These are phyloP conservation scores for Edolisoma coerulescens DNA, from an alignment of 2,113 vertebrate species.

Conservation along the genomic window DNA sequence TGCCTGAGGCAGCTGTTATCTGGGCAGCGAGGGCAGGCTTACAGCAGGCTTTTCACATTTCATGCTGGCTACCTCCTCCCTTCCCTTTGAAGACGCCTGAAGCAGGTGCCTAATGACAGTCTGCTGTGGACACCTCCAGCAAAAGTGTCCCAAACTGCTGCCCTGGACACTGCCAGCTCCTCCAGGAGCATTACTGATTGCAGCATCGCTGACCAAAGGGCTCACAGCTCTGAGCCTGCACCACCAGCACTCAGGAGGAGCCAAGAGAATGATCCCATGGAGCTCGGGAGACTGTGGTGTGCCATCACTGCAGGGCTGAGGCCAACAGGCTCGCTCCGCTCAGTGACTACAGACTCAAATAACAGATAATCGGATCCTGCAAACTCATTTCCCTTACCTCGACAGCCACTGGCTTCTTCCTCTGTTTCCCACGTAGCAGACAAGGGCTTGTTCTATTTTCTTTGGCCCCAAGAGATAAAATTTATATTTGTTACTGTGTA, in stretches of 20 bases:
- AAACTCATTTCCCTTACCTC: background rate
- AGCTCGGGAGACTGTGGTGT: background rate
- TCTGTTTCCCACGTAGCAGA: background rate
- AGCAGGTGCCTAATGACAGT: background rate
- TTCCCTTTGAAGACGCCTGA: background rate
- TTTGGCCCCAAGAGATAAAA: background rate
- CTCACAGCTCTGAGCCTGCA: background rate
- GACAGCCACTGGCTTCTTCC: background rate
- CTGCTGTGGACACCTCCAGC: background rate
- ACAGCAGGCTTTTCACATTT: background rate
- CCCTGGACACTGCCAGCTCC: rapidly evolving
- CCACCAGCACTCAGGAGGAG: background rate
- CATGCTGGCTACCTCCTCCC: background rate
- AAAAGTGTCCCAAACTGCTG: background rate
- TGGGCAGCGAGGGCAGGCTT: background rate
- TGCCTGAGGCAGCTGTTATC: background rate
- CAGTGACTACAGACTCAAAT: background rate
- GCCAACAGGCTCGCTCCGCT: rapidly evolving
- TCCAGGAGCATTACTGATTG: background rate
- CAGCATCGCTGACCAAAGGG: background rate
- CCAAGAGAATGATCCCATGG: rapidly evolving
- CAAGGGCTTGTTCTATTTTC: background rate
- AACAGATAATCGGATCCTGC: background rate
- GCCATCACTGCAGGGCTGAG: background rate
- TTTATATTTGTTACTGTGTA: background rate